Evolutionary conservation across 2,888 invertebrate genomes (phyloP).

Genomic region (Belgica antarctica): DNA sequence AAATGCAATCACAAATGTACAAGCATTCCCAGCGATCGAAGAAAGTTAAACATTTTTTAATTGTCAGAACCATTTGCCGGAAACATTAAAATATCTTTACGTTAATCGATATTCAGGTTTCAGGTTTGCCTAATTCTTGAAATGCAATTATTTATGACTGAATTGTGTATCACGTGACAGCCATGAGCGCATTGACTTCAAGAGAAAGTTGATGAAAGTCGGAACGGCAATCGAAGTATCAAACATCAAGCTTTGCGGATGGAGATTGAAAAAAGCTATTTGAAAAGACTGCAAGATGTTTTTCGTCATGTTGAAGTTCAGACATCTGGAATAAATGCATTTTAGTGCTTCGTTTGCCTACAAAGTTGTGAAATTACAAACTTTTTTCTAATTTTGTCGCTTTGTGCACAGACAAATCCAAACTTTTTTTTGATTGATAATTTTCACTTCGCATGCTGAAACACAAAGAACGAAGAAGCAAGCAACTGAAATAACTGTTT

Average conservation of each 20-base stretch:
- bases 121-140: background rate
- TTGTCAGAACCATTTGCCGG: no score
- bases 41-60: no score
- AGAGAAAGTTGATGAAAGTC: constrained; percentile 18
- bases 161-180: background rate
- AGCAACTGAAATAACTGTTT: constrained; percentile 38
- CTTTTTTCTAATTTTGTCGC: background rate
- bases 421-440: constrained; percentile 13
- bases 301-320: background rate
- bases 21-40: no score
- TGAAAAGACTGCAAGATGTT: background rate
- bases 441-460: constrained; percentile 1
- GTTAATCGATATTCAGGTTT: background rate
- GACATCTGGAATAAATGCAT: no score
- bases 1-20: background rate
- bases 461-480: constrained; percentile 28
- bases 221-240: background rate
- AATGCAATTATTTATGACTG: no score
- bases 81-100: background rate
- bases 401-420: background rate
- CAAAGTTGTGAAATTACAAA: background rate
- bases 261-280: background rate
- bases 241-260: background rate
- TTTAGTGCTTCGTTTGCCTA: constrained; percentile 3
- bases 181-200: background rate